phyloP scores from a whole-genome alignment of 2,888 invertebrate genomes.

The Limenitis camilla region DNA sequence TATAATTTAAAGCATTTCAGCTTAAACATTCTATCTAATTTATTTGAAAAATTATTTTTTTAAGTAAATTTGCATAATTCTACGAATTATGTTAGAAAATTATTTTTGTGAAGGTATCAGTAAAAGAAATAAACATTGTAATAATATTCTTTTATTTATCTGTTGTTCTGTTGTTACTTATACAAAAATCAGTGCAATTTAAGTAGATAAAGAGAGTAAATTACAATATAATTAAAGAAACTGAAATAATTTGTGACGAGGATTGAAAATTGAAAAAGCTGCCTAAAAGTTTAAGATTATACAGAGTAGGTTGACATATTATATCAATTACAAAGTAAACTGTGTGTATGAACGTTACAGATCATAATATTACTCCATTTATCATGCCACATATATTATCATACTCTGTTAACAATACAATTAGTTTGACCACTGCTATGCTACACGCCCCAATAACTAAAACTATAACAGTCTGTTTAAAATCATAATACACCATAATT shows the following conservation, averaged over 20 bases:
- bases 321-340: background rate
- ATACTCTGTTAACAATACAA: conserved; percentile 22
- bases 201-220: conserved; percentile 40
- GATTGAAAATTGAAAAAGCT: conserved; percentile 28
- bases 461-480: conserved; percentile 74
- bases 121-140: conserved; percentile 26
- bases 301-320: background rate
- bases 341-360: background rate
- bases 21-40: too few relatives aligned
- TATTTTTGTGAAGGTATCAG: background rate
- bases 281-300: conserved; percentile 13
- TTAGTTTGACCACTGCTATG: conserved; percentile 9
- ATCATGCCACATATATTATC: background rate
- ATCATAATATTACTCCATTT: background rate
- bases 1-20: too few relatives aligned
- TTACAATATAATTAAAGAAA: conserved; percentile 44
- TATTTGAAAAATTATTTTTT: too few relatives aligned
- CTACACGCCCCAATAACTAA: conserved; percentile 57
- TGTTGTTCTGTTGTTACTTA: conserved; percentile 47
- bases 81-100: too few relatives aligned
- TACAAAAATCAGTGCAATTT: conserved; percentile 62
- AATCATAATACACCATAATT: conserved; percentile 71
- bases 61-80: too few relatives aligned
- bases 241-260: conserved; percentile 48
- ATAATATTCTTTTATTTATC: conserved; percentile 48